These are phyloP conservation scores for Colletes collaris DNA, from an alignment of 2,888 invertebrate species.

Conservation along the genomic window DNA sequence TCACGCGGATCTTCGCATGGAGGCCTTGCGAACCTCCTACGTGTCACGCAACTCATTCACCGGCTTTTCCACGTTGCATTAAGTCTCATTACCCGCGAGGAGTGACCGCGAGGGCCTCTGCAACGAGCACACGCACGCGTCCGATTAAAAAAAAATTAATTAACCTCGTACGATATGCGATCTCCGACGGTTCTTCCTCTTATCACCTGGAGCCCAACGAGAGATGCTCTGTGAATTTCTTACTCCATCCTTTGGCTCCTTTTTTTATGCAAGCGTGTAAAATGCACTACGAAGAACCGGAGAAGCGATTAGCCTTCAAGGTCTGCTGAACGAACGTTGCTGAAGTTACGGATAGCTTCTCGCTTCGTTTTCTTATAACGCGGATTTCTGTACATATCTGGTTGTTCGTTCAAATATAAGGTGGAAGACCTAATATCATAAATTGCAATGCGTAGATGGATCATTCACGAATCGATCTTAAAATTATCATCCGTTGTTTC, in stretches of 20 bases:
- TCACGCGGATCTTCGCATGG: slow-evolving; percentile 82
- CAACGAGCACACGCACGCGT: slow-evolving; percentile 16
- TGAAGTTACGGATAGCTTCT: background rate
- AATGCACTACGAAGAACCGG: background rate
- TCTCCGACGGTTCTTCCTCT: slow-evolving; percentile 1
- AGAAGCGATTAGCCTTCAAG: slow-evolving; percentile 35
- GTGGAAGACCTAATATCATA: too few relatives aligned
- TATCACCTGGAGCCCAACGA: slow-evolving; percentile 7
- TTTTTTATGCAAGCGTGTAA: slow-evolving; percentile 15
- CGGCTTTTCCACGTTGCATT: slow-evolving; percentile 70
- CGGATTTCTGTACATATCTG: background rate
- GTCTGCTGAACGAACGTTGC: slow-evolving; percentile 33
- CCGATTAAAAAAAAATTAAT: slow-evolving; percentile 52
- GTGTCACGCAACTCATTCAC: slow-evolving; percentile 80
- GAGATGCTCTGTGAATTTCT: background rate
- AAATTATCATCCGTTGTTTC: too few relatives aligned
- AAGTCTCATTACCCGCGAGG: slow-evolving; percentile 62
- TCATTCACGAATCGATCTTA: too few relatives aligned
- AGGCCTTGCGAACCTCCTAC: slow-evolving; percentile 79
- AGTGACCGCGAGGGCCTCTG: slow-evolving; percentile 18
- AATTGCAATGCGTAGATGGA: too few relatives aligned
- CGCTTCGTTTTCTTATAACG: background rate
- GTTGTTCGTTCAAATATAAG: too few relatives aligned
- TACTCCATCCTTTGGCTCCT: background rate
- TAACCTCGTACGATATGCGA: slow-evolving; percentile 23